These are phyloP conservation scores for Aphidius colemani DNA, from an alignment of 2,888 invertebrate genomes.

Conservation along the genomic window DNA sequence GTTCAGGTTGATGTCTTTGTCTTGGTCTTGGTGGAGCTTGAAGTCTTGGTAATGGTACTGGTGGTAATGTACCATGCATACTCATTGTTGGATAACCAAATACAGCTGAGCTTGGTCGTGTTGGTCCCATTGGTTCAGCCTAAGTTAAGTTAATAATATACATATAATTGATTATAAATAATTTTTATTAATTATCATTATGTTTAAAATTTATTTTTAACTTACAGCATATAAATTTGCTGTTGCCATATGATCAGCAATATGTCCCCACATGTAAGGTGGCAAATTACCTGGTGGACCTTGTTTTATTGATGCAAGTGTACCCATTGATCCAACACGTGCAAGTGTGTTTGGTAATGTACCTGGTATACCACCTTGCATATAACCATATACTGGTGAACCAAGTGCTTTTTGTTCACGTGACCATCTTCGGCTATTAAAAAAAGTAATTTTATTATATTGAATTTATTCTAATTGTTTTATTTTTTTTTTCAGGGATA, in stretches of 20 bases:
- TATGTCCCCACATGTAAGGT: conserved; percentile 85
- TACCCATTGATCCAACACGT: conserved; percentile 56
- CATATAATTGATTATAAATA: neutral
- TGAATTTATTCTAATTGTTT: neutral
- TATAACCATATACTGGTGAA: conserved; percentile 86
- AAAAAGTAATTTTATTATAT: neutral
- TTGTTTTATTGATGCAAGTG: conserved; percentile 56
- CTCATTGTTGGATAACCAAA: conserved; percentile 75
- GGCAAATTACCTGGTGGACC: conserved; percentile 61
- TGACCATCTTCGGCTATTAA: conserved; percentile 82
- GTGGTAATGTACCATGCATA: conserved; percentile 67
- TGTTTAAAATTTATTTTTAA: conserved; percentile 29
- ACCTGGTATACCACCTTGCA: conserved; percentile 66
- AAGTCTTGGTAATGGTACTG: conserved; percentile 74
- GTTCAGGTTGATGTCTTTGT: conserved; percentile 50
- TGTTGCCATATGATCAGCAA: conserved; percentile 86
- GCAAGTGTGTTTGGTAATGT: conserved; percentile 55
- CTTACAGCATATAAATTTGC: conserved; percentile 83
- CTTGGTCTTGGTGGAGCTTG: conserved; percentile 57
- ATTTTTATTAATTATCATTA: neutral
- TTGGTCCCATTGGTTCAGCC: conserved; percentile 74
- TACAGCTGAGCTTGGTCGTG: conserved; percentile 81
- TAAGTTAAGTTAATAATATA: conserved; percentile 54
- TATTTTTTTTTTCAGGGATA: neutral
- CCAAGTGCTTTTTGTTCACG: conserved; percentile 83